These are phyloP conservation scores for Oenanthe melanoleuca DNA, from an alignment of 2,113 vertebrate species.

Conservation along the genomic window DNA sequence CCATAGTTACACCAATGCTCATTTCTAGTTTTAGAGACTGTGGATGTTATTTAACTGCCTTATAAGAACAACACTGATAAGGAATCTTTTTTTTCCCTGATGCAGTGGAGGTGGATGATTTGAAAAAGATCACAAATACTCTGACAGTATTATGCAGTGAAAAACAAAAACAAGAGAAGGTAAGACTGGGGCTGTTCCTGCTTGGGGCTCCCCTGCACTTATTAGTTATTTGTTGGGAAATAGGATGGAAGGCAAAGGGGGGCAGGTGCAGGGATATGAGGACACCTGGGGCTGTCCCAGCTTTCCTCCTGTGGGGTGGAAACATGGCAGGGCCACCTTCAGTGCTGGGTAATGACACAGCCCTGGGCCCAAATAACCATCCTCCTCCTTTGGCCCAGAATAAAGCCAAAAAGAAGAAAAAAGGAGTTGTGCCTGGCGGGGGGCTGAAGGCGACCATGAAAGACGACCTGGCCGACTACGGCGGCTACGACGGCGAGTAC, in stretches of 20 bases:
- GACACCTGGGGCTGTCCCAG: neutral
- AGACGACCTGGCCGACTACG: conserved; percentile 91
- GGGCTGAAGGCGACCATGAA: conserved; percentile 94
- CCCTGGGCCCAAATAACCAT: neutral
- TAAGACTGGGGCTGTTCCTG: conserved; percentile 59
- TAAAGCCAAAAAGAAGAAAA: conserved; percentile 99
- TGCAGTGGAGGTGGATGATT: conserved; percentile 95
- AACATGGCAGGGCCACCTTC: accelerated
- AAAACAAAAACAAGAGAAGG: conserved; percentile 99
- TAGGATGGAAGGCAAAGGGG: accelerated
- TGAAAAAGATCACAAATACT: conserved; percentile 96
- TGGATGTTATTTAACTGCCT: neutral
- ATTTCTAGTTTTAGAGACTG: neutral
- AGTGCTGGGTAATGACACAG: neutral
- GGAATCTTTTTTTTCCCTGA: neutral
- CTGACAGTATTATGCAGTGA: conserved; percentile 94
- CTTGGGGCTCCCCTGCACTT: neutral
- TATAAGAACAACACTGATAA: neutral
- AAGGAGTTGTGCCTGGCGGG: conserved; percentile 87
- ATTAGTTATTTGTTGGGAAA: neutral
- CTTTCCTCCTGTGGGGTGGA: accelerated
- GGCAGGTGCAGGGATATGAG: neutral
- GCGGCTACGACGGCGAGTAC: conserved; percentile 88
- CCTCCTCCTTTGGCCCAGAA: conserved; percentile 72
- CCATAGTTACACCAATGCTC: neutral